Evolutionary conservation across 2,113 vertebrate species (phyloP), one percentile per base, ranked within the genome.

Genomic region (Myiozetetes cayanensis): DNA sequence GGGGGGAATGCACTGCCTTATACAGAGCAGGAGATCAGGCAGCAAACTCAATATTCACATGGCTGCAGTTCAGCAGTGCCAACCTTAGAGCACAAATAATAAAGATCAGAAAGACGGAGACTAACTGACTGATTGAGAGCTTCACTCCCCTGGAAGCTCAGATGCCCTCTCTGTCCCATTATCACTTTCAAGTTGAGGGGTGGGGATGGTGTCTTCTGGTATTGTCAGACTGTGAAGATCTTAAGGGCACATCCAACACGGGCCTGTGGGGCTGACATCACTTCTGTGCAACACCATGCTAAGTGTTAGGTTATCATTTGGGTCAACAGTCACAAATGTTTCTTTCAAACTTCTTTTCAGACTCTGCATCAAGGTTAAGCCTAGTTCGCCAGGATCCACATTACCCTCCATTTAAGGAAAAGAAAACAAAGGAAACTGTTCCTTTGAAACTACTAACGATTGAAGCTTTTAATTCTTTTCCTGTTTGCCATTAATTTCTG

Each of bases 391-490:
- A 94, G 75, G 55, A 90, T 76, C 50, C 28, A 70, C 75, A 85
- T 77, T 46, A 74, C 46, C 59, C 22, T 71, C 67, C 59, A 77
- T 80, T 91, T 86, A 90, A 87, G 62, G 47, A 39, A 90, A 86
- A 39, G 43, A 71, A 94, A 96, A 95, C 81, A 96, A 96, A 97
- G 86, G 86, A 73, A 90, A 55, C 4, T 1, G 46, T 67, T 94
- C 72, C 90, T 97, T 97, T 97, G 92, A 96, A 96, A 96, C 27
- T 86, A 55, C 63, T 84, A 84, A 90, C 46, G 47, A 93, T 80
- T 95, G 90, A 97, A 95, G 88, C 31, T 95, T 96, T 93, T 94
- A 93, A 94, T 94, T 95, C 52, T 88, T 88, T 94, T 88, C 72
- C 47, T 84, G 44, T 84, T 93, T 94, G 85, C 68, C 67, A 95